These are phyloP conservation scores for Seriola rivoliana DNA, from an alignment of 2,113 vertebrate genomes.

Conservation along the genomic window DNA sequence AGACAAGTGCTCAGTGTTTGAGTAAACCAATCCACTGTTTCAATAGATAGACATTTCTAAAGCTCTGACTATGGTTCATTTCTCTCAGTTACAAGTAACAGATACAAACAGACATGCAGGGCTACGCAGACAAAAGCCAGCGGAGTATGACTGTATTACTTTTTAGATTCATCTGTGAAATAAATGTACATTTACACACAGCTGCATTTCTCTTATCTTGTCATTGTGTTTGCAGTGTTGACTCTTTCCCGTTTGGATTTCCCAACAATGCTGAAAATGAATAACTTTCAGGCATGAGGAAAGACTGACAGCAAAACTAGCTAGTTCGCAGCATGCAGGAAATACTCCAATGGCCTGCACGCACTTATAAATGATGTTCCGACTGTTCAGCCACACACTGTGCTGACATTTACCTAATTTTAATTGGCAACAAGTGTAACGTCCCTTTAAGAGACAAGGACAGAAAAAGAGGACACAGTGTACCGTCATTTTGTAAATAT, in stretches of 20 bases:
- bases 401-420: slow-evolving; percentile 49
- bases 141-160: slow-evolving; percentile 6
- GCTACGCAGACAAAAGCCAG: slow-evolving; percentile 2
- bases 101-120: slow-evolving; percentile 3
- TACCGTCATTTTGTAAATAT: slow-evolving; percentile 43
- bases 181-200: slow-evolving; percentile 31
- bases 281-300: slow-evolving; percentile 22
- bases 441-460: slow-evolving; percentile 40
- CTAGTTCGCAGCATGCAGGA: slow-evolving; percentile 3
- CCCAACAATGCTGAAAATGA: slow-evolving; percentile 16
- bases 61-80: slow-evolving; percentile 25
- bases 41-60: slow-evolving; percentile 29
- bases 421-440: slow-evolving; percentile 53
- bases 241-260: slow-evolving; percentile 24
- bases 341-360: slow-evolving; percentile 9
- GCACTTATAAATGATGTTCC: slow-evolving; percentile 16
- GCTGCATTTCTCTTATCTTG: slow-evolving; percentile 9
- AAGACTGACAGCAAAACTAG: background rate
- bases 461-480: slow-evolving; percentile 50
- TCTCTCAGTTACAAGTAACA: slow-evolving; percentile 31
- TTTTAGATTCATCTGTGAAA: slow-evolving; percentile 23
- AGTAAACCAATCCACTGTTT: slow-evolving; percentile 22
- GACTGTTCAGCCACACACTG: slow-evolving; percentile 4
- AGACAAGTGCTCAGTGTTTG: slow-evolving; percentile 12
- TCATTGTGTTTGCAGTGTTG: slow-evolving; percentile 3